A percentile compares a stretch with the other conserved stretches of the same genome.
Evolutionary conservation across 2,797 vertebrate genomes (phyloP).

Genomic region (Anisognathus igniventris): DNA sequence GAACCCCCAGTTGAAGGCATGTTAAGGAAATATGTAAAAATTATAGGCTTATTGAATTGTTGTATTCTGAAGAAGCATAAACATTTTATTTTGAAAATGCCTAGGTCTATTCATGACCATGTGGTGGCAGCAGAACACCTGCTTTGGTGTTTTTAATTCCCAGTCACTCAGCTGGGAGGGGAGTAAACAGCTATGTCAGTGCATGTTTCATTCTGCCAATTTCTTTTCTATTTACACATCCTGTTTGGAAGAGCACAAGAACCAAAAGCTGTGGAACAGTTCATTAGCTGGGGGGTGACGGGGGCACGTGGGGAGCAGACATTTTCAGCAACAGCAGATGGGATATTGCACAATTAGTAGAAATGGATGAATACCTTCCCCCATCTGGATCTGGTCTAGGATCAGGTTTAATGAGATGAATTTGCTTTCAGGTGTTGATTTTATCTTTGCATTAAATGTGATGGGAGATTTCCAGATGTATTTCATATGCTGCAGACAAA

Average conservation of each 20-base stretch:
- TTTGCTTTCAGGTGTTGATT: background rate
- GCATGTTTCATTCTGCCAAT: background rate
- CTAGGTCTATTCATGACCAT: background rate
- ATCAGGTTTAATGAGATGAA: background rate
- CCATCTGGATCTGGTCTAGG: background rate
- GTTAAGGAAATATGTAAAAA: background rate
- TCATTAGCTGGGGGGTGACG: rapidly evolving
- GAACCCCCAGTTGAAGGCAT: background rate
- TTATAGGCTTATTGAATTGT: background rate
- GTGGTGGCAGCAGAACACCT: conserved; percentile 34
- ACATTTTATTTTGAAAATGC: background rate
- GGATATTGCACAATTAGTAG: background rate
- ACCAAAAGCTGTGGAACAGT: background rate
- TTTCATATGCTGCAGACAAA: background rate
- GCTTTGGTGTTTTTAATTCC: background rate
- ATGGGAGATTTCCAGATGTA: background rate
- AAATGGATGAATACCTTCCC: background rate
- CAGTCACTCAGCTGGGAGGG: background rate
- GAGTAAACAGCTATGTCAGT: background rate
- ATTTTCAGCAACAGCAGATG: background rate
- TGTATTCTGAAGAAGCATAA: background rate
- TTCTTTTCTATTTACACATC: background rate
- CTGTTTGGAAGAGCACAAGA: background rate
- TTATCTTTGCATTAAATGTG: background rate
- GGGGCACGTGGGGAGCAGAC: rapidly evolving